These are phyloP conservation scores for Drosophila teissieri DNA, from an alignment of 1,140 invertebrate species.

Conservation along the genomic window DNA sequence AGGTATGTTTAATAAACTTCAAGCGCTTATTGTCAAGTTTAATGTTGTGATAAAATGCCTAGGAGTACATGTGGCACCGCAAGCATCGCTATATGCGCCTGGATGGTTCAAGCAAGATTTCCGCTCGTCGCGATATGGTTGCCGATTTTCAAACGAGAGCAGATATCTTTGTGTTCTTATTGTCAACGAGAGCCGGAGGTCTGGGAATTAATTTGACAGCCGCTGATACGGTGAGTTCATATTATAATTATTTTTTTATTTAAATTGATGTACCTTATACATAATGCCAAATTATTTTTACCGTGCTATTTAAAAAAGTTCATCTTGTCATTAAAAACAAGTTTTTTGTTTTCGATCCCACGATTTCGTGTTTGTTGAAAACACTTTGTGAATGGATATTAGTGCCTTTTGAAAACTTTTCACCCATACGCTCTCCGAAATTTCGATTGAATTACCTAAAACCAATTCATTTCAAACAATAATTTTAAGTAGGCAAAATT, in stretches of 20 bases:
- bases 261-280: too few species aligned
- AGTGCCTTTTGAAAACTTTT: neutral
- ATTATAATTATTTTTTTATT: neutral
- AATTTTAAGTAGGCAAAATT: neutral
- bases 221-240: conserved; percentile 95
- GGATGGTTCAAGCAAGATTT: conserved; percentile 96
- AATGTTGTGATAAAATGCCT: conserved; percentile 34
- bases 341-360: too few species aligned
- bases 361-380: too few species aligned
- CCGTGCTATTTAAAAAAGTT: neutral
- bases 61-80: conserved; percentile 97
- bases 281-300: neutral
- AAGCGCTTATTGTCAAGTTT: neutral
- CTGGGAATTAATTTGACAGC: conserved; percentile 99
- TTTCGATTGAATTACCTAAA: neutral
- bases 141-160: conserved; percentile 95
- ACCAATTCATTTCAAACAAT: neutral
- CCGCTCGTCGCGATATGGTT: conserved; percentile 95
- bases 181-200: conserved; percentile 98
- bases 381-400: neutral
- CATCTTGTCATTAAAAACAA: neutral
- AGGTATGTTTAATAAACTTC: conserved; percentile 88
- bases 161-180: conserved; percentile 97
- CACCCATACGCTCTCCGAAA: neutral
- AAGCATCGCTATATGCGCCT: conserved; percentile 96